These are phyloP conservation scores for Gorsachius magnificus DNA, from an alignment of 2,797 vertebrate species.

Conservation along the genomic window DNA sequence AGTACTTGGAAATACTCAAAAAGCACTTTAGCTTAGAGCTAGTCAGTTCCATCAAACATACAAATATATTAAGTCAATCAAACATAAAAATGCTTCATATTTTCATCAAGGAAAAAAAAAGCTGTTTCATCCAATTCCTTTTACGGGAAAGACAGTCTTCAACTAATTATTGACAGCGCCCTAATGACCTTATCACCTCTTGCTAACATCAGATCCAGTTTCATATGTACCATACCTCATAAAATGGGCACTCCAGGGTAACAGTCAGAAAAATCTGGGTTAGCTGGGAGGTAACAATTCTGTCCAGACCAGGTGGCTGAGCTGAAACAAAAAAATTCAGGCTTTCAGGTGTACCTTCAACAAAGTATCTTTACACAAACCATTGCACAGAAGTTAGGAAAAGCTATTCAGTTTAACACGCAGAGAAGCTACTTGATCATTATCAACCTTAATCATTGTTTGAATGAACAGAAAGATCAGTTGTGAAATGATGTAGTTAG, in stretches of 20 bases:
- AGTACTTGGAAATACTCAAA: background rate
- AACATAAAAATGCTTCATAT: background rate
- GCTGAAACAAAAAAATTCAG: constrained; percentile 70
- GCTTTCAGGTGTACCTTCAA: background rate
- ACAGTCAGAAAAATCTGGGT: constrained; percentile 90
- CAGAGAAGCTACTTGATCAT: background rate
- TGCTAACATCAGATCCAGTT: background rate
- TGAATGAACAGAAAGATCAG: background rate
- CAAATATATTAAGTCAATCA: background rate
- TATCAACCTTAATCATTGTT: background rate
- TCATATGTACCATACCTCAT: constrained; percentile 77
- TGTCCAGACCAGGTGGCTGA: constrained; percentile 74
- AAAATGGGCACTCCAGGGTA: constrained; percentile 89
- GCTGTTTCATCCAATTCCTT: background rate
- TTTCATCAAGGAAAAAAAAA: background rate
- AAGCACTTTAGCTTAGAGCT: background rate
- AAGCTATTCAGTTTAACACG: background rate
- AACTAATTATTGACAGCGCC: background rate
- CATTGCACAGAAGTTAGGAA: background rate
- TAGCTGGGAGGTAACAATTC: constrained; percentile 78
- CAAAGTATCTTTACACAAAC: background rate
- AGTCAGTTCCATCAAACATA: background rate
- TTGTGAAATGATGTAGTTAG: background rate
- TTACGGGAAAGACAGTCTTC: background rate
- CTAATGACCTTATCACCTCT: background rate